Base-by-base conservation (phyloP, 2,113 vertebrate species). In the Vimba vimba region DNA sequence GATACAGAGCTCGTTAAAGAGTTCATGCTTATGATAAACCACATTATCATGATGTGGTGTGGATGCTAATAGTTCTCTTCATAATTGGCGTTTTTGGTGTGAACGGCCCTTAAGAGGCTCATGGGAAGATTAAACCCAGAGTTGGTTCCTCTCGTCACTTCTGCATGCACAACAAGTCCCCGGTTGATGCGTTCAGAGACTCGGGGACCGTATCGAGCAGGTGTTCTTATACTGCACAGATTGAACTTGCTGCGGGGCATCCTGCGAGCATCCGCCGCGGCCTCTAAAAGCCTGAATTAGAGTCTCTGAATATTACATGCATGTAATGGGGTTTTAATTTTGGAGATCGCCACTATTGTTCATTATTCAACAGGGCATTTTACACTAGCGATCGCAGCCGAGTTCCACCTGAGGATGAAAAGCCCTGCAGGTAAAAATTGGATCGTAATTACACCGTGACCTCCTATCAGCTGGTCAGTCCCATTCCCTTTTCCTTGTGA, bases 301-400 rank as follows among this genome's bases (percentile, higher is more conserved):
- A 87, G 83, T 85, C 36, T 83, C 68, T 90, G 89, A 90, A 90
- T 88, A 85, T 88, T 90, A 82, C 87, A 90, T 90, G 83, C 15
- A 39, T 86, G 75, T 85, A 88, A 90, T 88, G 87, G 85, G 71
- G 64, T 85, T 88, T 86, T 86, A 83, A 88, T 88, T 69, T 88
- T 82, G 73, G 47, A 79, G 39, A 78, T 84, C 62, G 10, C 39
- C 83, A 68, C 59, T 82, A 84, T 71, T 85, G 77, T 89, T 86
- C 69, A 84, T 81, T 86, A 84, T 87, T 87, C 79, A 85, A 52
- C 57, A 17, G 47, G 50, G 30, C 21, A 33, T 79, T 89, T 83
- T 66, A 77, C 64, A 62, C 55, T 23, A 30, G 60, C 43, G 66
- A 79, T 78, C 57, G 33, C 47, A 68, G 68, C 76, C 43, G 11